Conservation (phyloP, 2,797 vertebrate species). For the Artibeus jamaicensis region DNA sequence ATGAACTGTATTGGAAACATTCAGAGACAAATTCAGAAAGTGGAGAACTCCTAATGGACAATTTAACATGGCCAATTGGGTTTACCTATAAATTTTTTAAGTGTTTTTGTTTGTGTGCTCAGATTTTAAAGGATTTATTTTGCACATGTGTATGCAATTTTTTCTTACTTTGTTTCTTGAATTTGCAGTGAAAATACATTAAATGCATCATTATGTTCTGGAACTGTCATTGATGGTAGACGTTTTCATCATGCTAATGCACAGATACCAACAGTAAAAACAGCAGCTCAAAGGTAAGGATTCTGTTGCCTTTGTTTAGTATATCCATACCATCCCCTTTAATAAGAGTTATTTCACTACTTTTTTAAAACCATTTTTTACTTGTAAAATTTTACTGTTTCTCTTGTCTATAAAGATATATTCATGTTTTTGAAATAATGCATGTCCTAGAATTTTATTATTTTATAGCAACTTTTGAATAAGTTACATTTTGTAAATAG, state of each 20-base stretch:
- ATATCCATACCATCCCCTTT: background rate
- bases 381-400: conserved; percentile 13
- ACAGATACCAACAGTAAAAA: conserved; percentile 84
- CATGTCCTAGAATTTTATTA: background rate
- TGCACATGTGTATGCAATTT: background rate
- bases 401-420: background rate
- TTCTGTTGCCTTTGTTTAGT: background rate
- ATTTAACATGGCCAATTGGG: background rate
- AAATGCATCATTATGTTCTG: conserved; percentile 83
- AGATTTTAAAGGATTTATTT: conserved; percentile 45
- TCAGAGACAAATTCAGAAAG: conserved; percentile 8
- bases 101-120: background rate
- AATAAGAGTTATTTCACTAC: background rate
- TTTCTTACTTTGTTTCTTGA: conserved; percentile 59
- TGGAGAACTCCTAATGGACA: background rate
- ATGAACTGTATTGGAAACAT: conserved; percentile 15
- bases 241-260: conserved; percentile 91
- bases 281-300: conserved; percentile 92
- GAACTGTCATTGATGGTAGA: conserved; percentile 90
- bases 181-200: conserved; percentile 87
- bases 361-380: background rate
- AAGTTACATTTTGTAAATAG: background rate
- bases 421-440: conserved; percentile 2
- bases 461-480: conserved; percentile 33
- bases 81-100: background rate